These are phyloP conservation scores for Rhynchotus rufescens DNA, from an alignment of 2,797 vertebrate species.

Conservation along the genomic window DNA sequence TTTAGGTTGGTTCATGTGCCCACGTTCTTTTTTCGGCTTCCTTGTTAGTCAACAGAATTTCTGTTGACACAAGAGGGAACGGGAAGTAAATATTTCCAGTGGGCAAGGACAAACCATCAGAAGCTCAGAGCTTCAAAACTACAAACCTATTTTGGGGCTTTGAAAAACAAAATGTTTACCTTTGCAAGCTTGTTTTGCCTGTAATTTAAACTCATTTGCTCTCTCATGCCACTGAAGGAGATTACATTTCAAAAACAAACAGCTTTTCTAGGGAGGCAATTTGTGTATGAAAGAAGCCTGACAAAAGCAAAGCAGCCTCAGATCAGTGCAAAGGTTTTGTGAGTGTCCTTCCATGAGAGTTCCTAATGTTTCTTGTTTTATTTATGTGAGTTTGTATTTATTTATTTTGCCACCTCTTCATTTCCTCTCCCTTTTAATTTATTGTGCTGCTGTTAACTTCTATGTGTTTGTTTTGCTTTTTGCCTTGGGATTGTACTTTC, in stretches of 20 bases:
- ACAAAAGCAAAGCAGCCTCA: not conserved
- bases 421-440: not conserved
- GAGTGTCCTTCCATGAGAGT: not conserved
- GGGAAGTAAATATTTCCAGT: not conserved
- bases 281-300: not conserved
- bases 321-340: not conserved
- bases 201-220: constrained; percentile 31
- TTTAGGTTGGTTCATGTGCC: not conserved
- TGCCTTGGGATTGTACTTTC: not conserved
- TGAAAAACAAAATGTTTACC: constrained; percentile 61
- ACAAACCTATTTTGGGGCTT: not conserved
- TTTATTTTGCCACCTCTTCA: not conserved
- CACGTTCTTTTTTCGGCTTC: not conserved
- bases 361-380: not conserved
- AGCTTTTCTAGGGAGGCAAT: not conserved
- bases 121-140: constrained; percentile 2
- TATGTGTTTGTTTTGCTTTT: not conserved
- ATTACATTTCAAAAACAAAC: constrained; percentile 31
- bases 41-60: constrained; percentile 12
- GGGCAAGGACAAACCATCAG: not conserved
- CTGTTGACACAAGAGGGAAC: not conserved
- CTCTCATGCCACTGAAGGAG: not conserved
- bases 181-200: not conserved
- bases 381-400: not conserved
- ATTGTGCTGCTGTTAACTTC: not conserved